These are phyloP conservation scores for Panurus biarmicus DNA, from an alignment of 2,113 vertebrate genomes.

Conservation along the genomic window DNA sequence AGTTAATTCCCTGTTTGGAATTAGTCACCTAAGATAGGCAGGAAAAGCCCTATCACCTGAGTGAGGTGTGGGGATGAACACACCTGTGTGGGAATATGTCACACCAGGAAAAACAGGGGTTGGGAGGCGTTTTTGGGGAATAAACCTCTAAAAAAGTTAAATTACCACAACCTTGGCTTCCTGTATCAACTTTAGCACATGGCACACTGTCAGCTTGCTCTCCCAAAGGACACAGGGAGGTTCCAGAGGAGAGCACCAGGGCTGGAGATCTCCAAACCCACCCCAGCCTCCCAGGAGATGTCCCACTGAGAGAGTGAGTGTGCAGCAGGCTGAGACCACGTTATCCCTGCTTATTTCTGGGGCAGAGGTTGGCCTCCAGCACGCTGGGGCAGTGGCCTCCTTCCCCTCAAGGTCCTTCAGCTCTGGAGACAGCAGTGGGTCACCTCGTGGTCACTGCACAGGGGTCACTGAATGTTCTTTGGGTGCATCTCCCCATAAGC, in stretches of 20 bases:
- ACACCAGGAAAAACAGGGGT: background rate
- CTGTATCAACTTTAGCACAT: accelerated
- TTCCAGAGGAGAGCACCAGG: background rate
- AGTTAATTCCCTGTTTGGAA: background rate
- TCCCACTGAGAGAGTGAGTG: background rate
- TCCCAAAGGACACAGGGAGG: background rate
- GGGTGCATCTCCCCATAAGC: background rate
- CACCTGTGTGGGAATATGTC: background rate
- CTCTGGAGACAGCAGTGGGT: background rate
- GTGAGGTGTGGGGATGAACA: background rate
- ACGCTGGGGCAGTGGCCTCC: background rate
- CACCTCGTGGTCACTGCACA: background rate
- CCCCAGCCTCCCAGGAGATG: background rate
- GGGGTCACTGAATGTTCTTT: accelerated
- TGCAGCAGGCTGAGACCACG: background rate
- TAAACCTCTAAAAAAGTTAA: background rate
- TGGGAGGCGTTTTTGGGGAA: background rate
- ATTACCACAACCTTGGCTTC: background rate
- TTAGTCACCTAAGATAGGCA: background rate
- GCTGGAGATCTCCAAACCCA: background rate
- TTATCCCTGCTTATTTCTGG: accelerated
- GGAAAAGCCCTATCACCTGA: background rate
- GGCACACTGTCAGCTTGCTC: accelerated
- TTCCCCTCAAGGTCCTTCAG: background rate
- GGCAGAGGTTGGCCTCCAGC: background rate